Evolutionary conservation across 2,113 vertebrate species (phyloP).

Genomic region (Nettapus auritus): DNA sequence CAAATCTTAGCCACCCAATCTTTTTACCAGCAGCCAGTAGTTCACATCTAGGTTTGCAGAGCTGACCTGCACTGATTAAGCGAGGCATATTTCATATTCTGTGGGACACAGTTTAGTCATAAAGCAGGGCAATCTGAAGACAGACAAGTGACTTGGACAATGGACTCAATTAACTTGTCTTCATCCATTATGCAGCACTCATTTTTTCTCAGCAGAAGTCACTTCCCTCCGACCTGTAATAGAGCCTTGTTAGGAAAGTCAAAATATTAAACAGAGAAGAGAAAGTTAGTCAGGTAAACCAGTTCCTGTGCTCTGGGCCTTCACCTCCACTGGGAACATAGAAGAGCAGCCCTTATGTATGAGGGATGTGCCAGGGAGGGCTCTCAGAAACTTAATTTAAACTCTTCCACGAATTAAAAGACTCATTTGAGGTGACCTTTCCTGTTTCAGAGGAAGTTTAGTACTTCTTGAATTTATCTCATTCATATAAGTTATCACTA

Average conservation of each 20-base stretch:
- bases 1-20: conserved; percentile 18
- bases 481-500: background rate
- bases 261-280: background rate
- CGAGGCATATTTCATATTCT: conserved; percentile 29
- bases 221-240: conserved; percentile 21
- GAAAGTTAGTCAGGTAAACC: background rate
- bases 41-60: conserved; percentile 50
- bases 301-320: background rate
- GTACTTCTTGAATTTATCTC: background rate
- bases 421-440: background rate
- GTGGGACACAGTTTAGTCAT: background rate
- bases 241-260: background rate
- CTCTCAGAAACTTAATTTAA: background rate
- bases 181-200: conserved; percentile 7
- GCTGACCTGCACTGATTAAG: conserved; percentile 52
- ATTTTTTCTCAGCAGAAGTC: conserved; percentile 21
- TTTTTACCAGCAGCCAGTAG: conserved; percentile 42
- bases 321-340: background rate
- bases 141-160: conserved; percentile 39
- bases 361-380: background rate
- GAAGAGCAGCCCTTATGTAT: background rate
- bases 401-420: background rate
- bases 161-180: conserved; percentile 10
- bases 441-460: background rate
- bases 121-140: background rate